These are phyloP conservation scores for Calephelis nemesis DNA, from an alignment of 1,140 invertebrate genomes.

Conservation along the genomic window DNA sequence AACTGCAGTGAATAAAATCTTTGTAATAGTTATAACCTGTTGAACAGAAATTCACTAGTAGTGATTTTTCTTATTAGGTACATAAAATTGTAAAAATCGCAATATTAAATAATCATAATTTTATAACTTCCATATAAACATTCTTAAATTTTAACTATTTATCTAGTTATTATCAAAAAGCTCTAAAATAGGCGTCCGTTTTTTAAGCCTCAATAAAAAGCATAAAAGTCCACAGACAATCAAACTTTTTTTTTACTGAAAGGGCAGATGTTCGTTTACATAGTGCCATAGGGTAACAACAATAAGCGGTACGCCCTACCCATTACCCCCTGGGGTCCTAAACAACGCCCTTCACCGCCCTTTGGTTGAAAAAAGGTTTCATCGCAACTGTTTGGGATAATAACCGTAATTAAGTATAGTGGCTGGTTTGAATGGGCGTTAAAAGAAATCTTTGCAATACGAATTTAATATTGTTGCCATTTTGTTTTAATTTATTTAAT, in stretches of 20 bases:
- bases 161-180: too few species aligned
- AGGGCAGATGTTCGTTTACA: constrained; percentile 43
- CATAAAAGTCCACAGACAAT: constrained; percentile 38
- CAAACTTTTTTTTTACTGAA: constrained; percentile 31
- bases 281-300: constrained; percentile 36
- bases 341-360: constrained; percentile 41
- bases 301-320: constrained; percentile 38
- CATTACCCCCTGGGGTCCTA: constrained; percentile 34
- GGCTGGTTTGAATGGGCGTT: constrained; percentile 28
- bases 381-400: constrained; percentile 40
- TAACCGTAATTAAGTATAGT: constrained; percentile 47
- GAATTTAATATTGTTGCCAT: constrained; percentile 21
- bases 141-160: too few species aligned
- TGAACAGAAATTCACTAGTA: too few species aligned
- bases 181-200: constrained; percentile 9
- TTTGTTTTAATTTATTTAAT: constrained; percentile 16
- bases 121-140: too few species aligned
- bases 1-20: too few species aligned
- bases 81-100: too few species aligned
- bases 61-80: too few species aligned
- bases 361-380: constrained; percentile 37
- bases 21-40: too few species aligned
- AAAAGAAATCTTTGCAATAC: constrained; percentile 10
- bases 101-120: too few species aligned
- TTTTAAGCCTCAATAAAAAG: constrained; percentile 26